Evolutionary conservation across 2,113 vertebrate genomes (phyloP).

Genomic region (Python bivittatus): DNA sequence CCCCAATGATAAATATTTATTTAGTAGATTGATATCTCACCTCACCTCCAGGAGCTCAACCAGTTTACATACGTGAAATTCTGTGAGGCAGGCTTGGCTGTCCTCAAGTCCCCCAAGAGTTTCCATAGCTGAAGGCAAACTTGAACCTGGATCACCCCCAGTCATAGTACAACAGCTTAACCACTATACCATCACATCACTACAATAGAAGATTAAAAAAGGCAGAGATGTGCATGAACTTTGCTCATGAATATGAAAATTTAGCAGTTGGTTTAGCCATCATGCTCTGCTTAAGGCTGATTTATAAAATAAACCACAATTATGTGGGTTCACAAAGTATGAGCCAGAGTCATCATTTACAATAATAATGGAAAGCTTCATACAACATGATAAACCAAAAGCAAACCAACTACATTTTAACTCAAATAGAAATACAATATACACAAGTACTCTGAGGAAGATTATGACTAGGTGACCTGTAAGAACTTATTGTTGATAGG

Average conservation of each 20-base stretch:
- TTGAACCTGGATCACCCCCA: background rate
- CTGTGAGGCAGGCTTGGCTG: background rate
- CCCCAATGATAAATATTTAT: background rate
- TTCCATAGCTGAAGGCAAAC: background rate
- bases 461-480: background rate
- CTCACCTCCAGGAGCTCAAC: background rate
- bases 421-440: background rate
- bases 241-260: background rate
- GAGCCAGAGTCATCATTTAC: background rate
- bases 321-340: background rate
- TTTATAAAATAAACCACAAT: background rate
- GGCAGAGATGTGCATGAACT: background rate
- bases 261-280: background rate
- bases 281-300: background rate
- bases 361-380: background rate
- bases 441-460: too few species aligned
- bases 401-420: background rate
- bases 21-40: background rate
- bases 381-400: background rate
- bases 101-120: background rate
- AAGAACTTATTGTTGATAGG: background rate
- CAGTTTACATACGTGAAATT: background rate
- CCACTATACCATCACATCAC: background rate
- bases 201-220: background rate
- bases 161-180: background rate